These are phyloP conservation scores for Neuroterus valhalla DNA, from an alignment of 1,140 invertebrate species.

Conservation along the genomic window DNA sequence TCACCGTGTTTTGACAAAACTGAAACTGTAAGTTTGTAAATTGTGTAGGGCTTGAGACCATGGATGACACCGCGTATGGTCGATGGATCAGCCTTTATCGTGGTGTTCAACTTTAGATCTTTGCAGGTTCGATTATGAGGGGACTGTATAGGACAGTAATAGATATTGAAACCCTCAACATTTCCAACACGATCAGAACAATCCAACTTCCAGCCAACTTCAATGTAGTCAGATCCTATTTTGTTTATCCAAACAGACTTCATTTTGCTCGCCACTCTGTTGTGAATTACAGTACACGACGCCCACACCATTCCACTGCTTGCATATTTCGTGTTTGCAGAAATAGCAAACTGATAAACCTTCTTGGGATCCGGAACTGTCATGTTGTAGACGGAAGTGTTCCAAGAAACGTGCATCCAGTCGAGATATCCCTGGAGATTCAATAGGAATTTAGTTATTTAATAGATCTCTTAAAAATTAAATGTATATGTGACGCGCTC, in stretches of 20 bases:
- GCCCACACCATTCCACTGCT: constrained; percentile 88
- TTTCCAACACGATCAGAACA: constrained; percentile 81
- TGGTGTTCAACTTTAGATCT: constrained; percentile 70
- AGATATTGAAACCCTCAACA: constrained; percentile 81
- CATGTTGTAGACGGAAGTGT: constrained; percentile 73
- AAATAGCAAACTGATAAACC: constrained; percentile 83
- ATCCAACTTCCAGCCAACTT: constrained; percentile 82
- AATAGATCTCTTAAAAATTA: not conserved
- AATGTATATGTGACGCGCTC: too few relatives aligned
- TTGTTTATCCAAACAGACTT: constrained; percentile 79
- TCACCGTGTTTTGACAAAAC: constrained; percentile 84
- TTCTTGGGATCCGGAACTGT: constrained; percentile 72
- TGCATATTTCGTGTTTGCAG: constrained; percentile 78
- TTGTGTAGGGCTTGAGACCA: constrained; percentile 84
- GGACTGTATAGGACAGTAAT: constrained; percentile 80
- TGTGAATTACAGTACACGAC: constrained; percentile 83
- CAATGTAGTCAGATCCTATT: constrained; percentile 77
- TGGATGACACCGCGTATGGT: constrained; percentile 67
- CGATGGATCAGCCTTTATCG: constrained; percentile 70
- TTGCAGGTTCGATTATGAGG: constrained; percentile 74
- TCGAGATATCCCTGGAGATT: constrained; percentile 75
- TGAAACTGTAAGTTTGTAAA: constrained; percentile 84
- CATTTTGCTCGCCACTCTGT: constrained; percentile 81
- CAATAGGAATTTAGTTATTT: constrained; percentile 33
- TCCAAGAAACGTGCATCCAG: constrained; percentile 75